phyloP scores from a whole-genome alignment of 1,140 invertebrate genomes.

The Philopotamus ludificatus region DNA sequence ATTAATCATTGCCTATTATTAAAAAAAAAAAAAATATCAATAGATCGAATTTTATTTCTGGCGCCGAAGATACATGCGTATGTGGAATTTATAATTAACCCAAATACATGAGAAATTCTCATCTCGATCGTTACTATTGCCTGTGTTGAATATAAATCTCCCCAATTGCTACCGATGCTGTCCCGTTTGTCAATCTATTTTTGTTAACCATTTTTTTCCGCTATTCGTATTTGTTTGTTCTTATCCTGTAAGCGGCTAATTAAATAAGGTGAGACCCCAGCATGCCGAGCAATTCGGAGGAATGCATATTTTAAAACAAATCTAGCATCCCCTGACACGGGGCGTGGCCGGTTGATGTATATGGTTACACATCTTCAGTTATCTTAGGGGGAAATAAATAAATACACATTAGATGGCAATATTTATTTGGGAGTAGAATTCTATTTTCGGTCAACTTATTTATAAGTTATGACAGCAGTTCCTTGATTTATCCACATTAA shows the following conservation, averaged over 20 bases:
- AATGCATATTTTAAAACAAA: constrained; percentile 35
- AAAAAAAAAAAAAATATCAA: no score
- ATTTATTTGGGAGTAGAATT: constrained; percentile 19
- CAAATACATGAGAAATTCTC: no score
- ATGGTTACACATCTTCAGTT: constrained; percentile 12
- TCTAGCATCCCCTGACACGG: constrained; percentile 25
- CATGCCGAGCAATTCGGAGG: constrained; percentile 26
- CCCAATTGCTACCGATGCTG: neutral
- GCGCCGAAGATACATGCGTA: no score
- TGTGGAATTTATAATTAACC: no score
- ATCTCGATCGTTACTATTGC: no score
- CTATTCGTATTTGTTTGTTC: neutral
- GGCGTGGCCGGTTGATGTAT: constrained; percentile 14
- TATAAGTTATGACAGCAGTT: neutral
- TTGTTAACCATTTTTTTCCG: neutral
- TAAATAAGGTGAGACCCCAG: constrained; percentile 28
- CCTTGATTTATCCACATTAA: constrained; percentile 3
- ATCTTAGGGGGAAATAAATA: constrained; percentile 22
- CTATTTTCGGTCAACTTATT: neutral
- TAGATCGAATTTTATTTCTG: no score
- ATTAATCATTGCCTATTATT: no score
- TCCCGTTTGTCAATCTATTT: neutral
- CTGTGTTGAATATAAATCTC: no score
- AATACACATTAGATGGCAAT: constrained; percentile 28
- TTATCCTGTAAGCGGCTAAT: constrained; percentile 26